Percentiles rank a stretch among this genome's conserved stretches.
phyloP scores from a whole-genome alignment of 2,113 vertebrate species.

The Prunella himalayana region DNA sequence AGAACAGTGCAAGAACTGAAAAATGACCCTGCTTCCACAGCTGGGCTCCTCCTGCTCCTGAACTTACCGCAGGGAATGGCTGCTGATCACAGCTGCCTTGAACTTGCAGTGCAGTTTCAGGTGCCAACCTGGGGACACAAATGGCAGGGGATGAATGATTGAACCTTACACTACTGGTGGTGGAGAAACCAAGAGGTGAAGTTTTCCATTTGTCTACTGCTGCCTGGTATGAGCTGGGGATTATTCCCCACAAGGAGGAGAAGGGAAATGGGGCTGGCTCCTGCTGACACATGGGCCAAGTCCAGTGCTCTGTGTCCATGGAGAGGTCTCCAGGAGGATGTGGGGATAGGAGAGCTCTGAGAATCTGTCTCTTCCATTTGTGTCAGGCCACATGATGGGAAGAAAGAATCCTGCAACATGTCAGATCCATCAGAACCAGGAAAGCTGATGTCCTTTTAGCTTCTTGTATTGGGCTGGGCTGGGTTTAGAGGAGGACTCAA shows the following conservation, averaged over 20 bases:
- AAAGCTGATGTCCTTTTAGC: neutral
- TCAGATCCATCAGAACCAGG: neutral
- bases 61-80: neutral
- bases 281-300: neutral
- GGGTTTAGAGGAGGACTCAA: neutral
- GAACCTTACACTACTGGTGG: neutral
- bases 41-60: neutral
- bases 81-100: neutral
- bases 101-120: neutral
- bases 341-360: rapidly evolving
- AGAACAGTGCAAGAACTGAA: neutral
- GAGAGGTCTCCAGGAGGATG: neutral
- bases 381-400: neutral
- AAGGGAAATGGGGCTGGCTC: neutral
- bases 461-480: neutral
- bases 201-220: slow-evolving; percentile 19
- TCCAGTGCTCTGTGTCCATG: neutral
- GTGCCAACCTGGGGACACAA: neutral
- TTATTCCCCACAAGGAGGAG: neutral
- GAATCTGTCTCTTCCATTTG: neutral
- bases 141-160: neutral
- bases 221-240: neutral
- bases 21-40: neutral
- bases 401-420: neutral
- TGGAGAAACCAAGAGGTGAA: neutral